phyloP scores from a whole-genome alignment of 35 echinoderm and acorn worm genomes.

The Nesometra sesokonis region DNA sequence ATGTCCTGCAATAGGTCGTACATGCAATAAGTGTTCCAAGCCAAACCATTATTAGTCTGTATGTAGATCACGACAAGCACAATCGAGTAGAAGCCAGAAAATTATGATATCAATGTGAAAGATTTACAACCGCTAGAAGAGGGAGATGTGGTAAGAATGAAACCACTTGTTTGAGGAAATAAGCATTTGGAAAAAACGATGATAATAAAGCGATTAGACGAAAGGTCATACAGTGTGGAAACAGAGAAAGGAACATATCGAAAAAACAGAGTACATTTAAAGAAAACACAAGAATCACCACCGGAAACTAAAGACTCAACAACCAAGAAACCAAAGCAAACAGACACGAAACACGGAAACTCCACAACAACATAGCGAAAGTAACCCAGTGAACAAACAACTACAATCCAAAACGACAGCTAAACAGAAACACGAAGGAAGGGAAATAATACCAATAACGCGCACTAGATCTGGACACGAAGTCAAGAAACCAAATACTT shows the following conservation, averaged over 20 bases:
- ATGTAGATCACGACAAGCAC: neutral
- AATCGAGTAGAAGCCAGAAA: neutral
- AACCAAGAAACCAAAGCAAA: neutral
- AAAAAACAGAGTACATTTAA: conserved; percentile 2
- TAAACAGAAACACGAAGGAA: too few species aligned
- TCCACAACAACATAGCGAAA: too few species aligned
- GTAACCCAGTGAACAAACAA: too few species aligned
- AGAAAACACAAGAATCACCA: neutral
- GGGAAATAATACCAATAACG: too few species aligned
- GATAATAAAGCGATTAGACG: conserved; percentile 4
- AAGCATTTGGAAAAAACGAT: conserved; percentile 6
- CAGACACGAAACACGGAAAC: too few species aligned
- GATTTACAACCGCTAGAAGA: conserved; percentile 15
- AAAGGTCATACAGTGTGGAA: conserved; percentile 14
- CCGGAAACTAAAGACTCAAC: too few species aligned
- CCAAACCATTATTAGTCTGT: neutral
- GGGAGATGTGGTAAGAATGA: conserved; percentile 13
- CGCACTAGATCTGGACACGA: too few species aligned
- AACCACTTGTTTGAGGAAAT: neutral
- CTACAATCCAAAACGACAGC: too few species aligned
- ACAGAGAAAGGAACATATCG: neutral
- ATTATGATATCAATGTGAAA: neutral
- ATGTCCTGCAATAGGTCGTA: conserved; percentile 1
- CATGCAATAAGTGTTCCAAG: neutral
- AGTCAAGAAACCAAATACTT: too few species aligned